These are phyloP conservation scores for Dreissena polymorpha DNA, from an alignment of 1,140 invertebrate genomes.

Conservation along the genomic window DNA sequence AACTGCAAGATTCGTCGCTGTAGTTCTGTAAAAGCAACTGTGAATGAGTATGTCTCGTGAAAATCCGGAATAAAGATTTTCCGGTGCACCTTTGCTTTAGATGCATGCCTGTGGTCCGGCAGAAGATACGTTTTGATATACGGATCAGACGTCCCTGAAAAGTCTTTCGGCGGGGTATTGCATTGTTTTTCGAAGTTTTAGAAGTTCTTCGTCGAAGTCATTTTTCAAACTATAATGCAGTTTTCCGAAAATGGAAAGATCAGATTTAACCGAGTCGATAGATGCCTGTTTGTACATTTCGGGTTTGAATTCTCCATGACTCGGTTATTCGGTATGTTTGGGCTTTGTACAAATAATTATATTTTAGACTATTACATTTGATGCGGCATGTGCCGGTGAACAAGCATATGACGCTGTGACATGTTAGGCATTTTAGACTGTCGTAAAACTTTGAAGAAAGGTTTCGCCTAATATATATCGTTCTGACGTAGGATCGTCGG, in stretches of 20 bases:
- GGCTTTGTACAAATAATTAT: slow-evolving; percentile 85
- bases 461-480: slow-evolving; percentile 50
- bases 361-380: slow-evolving; percentile 87
- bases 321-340: slow-evolving; percentile 74
- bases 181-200: slow-evolving; percentile 86
- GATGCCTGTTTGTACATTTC: slow-evolving; percentile 90
- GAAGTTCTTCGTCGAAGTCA: slow-evolving; percentile 87
- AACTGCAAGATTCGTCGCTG: slow-evolving; percentile 88
- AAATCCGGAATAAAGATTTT: slow-evolving; percentile 93
- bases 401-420: slow-evolving; percentile 88
- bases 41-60: slow-evolving; percentile 92
- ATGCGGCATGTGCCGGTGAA: slow-evolving; percentile 89
- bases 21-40: slow-evolving; percentile 87
- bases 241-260: slow-evolving; percentile 88
- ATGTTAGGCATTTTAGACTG: slow-evolving; percentile 91
- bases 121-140: slow-evolving; percentile 92
- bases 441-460: slow-evolving; percentile 80
- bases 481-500: background rate
- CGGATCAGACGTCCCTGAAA: slow-evolving; percentile 92
- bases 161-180: slow-evolving; percentile 90
- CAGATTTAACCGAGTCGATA: slow-evolving; percentile 85
- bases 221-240: slow-evolving; percentile 89
- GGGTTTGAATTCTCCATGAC: slow-evolving; percentile 82
- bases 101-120: slow-evolving; percentile 92
- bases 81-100: slow-evolving; percentile 89